Evolutionary conservation across 1,140 invertebrate species (phyloP).

Genomic region (Magallana gigas): DNA sequence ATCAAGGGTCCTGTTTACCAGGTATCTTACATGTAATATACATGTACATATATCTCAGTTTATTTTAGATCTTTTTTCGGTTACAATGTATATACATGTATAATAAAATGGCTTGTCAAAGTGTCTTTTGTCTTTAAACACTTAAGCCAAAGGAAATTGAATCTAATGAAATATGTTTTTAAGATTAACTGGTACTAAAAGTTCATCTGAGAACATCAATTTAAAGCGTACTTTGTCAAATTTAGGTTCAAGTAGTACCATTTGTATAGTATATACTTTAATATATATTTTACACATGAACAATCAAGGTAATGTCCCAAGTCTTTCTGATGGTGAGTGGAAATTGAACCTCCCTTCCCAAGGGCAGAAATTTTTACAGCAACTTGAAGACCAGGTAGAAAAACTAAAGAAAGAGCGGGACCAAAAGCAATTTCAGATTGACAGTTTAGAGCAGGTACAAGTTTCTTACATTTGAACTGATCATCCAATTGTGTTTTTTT

Average conservation of each 20-base stretch:
- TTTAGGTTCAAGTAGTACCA: too few relatives aligned
- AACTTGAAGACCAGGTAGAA: constrained; percentile 69
- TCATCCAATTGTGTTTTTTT: neutral
- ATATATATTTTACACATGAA: too few relatives aligned
- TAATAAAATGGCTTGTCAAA: neutral
- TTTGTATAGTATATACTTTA: too few relatives aligned
- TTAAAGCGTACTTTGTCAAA: too few relatives aligned
- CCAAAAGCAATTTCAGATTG: constrained; percentile 73
- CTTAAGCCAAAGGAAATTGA: neutral
- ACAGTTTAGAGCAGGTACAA: constrained; percentile 71
- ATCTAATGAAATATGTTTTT: neutral
- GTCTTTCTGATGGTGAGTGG: constrained; percentile 68
- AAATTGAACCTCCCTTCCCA: constrained; percentile 68
- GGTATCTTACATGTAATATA: constrained; percentile 1
- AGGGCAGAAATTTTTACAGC: constrained; percentile 65
- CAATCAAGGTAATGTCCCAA: neutral
- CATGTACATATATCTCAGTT: neutral
- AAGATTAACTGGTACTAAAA: too few relatives aligned
- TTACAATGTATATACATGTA: neutral
- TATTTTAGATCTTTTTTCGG: neutral
- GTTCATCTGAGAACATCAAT: too few relatives aligned
- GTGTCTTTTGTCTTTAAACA: neutral
- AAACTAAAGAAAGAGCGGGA: constrained; percentile 71
- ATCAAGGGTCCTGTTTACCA: constrained; percentile 1
- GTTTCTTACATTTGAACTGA: neutral